Percentiles rank a stretch among this genome's conserved stretches.
Conservation (phyloP, 2,113 vertebrate species). For the Tinamus guttatus region DNA sequence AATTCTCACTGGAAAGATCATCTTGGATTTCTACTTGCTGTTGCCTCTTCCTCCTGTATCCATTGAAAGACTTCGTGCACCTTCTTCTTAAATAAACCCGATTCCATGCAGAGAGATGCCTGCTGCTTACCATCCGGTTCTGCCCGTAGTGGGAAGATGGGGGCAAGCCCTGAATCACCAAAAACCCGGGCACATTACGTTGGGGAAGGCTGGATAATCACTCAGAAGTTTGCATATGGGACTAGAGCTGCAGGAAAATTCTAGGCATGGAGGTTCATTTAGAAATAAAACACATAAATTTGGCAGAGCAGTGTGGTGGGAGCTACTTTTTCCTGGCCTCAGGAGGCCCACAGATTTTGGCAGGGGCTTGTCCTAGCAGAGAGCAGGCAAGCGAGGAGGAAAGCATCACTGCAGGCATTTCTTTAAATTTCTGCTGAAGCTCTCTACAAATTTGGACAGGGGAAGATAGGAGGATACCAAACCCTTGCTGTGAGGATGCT, state of each 20-base stretch:
- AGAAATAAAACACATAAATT: background rate
- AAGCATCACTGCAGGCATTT: background rate
- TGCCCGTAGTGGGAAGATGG: background rate
- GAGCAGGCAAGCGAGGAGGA: background rate
- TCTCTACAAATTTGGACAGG: background rate
- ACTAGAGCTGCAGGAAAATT: background rate
- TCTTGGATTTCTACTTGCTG: background rate
- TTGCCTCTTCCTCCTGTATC: background rate
- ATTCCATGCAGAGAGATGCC: background rate
- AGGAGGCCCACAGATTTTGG: background rate
- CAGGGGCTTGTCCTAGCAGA: background rate
- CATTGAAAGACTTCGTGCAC: fast-evolving
- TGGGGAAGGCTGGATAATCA: background rate
- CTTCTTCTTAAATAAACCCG: background rate
- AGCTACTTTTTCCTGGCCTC: background rate
- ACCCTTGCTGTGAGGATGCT: background rate
- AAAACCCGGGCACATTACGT: background rate
- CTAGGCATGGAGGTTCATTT: background rate
- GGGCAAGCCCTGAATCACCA: background rate
- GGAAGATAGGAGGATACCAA: background rate
- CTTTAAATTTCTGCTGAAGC: background rate
- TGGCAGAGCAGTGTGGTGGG: background rate
- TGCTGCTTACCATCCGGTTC: background rate
- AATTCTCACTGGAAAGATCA: background rate
- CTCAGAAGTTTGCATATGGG: background rate